Conservation (phyloP, 2,888 invertebrate genomes). For the Drosophila longiperda region DNA sequence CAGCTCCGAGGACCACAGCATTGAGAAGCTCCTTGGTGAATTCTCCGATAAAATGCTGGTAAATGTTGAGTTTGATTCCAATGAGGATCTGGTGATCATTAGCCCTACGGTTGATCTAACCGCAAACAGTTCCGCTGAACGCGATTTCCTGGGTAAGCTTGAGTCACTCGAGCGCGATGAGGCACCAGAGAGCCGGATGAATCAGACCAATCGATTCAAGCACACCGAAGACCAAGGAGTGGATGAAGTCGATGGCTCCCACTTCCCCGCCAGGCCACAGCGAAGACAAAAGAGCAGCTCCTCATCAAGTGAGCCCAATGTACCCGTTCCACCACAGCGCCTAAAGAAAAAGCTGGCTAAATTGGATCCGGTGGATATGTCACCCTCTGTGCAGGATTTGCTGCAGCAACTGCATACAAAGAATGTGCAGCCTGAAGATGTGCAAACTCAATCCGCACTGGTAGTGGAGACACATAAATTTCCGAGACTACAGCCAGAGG, state of each 20-base stretch:
- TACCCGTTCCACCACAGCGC: conserved; percentile 72
- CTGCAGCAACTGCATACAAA: conserved; percentile 58
- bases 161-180: conserved; percentile 73
- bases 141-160: conserved; percentile 67
- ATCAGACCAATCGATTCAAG: conserved; percentile 1
- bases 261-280: conserved; percentile 80
- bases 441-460: not conserved
- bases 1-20: conserved; percentile 83
- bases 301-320: conserved; percentile 80
- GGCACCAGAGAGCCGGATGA: not conserved
- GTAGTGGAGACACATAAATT: conserved; percentile 52
- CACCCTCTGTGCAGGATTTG: conserved; percentile 84
- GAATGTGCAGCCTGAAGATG: not conserved
- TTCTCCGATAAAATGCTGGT: conserved; percentile 84
- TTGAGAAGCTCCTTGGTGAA: conserved; percentile 82
- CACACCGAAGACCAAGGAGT: conserved; percentile 2
- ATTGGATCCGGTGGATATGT: conserved; percentile 79
- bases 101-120: conserved; percentile 62
- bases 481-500: conserved; percentile 65
- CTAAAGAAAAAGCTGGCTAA: conserved; percentile 77
- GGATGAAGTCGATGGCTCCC: conserved; percentile 52
- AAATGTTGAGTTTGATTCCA: conserved; percentile 83
- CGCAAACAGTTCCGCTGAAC: conserved; percentile 44
- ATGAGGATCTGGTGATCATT: conserved; percentile 82
- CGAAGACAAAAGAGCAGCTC: conserved; percentile 80